Conservation (phyloP, 2,888 invertebrate genomes). For the Troides helena region DNA sequence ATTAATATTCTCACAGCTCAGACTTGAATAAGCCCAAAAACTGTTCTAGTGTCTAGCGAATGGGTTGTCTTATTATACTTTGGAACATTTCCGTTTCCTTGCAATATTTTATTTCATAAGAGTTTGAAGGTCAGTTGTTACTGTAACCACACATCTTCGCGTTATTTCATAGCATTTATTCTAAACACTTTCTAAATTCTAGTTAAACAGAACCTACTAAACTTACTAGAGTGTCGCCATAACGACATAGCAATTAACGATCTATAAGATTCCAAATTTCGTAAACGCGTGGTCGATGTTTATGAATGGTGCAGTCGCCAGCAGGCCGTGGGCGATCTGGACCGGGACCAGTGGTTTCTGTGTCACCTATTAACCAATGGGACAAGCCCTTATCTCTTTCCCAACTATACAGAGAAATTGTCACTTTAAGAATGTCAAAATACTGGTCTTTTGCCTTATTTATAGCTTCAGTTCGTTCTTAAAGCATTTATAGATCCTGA, state of each 20-base stretch:
- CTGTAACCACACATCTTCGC: too few species aligned
- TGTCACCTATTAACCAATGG: conserved; percentile 44
- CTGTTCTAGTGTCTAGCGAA: too few species aligned
- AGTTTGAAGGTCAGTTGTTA: too few species aligned
- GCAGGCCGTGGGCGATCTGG: conserved; percentile 63
- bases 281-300: conserved; percentile 66
- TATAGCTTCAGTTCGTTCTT: conserved; percentile 36
- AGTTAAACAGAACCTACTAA: conserved; percentile 27
- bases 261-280: conserved; percentile 49
- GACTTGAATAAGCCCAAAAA: too few species aligned
- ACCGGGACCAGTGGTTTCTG: conserved; percentile 50
- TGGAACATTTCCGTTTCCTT: too few species aligned
- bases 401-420: conserved; percentile 35
- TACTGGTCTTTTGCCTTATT: conserved; percentile 40
- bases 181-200: not conserved
- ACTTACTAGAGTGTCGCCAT: conserved; percentile 31
- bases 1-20: too few species aligned
- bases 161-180: not conserved
- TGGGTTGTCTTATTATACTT: too few species aligned
- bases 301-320: conserved; percentile 50
- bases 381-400: conserved; percentile 28
- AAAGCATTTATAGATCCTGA: conserved; percentile 1
- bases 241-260: conserved; percentile 35
- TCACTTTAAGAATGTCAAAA: conserved; percentile 40
- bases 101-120: too few species aligned